phyloP scores from a whole-genome alignment of 2,888 invertebrate genomes.

The Epinotia demarniana region DNA sequence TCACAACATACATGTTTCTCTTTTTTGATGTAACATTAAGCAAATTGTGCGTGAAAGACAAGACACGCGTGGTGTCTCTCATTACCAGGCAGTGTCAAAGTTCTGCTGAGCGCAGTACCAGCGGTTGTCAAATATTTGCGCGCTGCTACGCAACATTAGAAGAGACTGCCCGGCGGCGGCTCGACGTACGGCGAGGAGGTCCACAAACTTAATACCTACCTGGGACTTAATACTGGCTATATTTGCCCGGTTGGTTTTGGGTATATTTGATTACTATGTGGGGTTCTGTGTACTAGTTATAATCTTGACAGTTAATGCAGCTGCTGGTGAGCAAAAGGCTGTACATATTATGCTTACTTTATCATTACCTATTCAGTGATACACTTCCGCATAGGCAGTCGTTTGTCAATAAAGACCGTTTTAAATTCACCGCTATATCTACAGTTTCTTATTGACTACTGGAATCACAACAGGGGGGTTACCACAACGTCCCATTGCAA shows the following conservation, averaged over 20 bases:
- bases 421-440: too few species aligned
- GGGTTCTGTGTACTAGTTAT: too few species aligned
- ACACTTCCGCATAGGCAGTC: too few species aligned
- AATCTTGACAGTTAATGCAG: too few species aligned
- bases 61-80: background rate
- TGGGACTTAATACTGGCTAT: background rate
- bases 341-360: too few species aligned
- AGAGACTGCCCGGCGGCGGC: conserved; percentile 47
- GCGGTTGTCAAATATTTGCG: conserved; percentile 66
- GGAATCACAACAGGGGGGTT: too few species aligned
- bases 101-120: conserved; percentile 44
- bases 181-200: conserved; percentile 35
- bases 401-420: too few species aligned
- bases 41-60: background rate
- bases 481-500: too few species aligned
- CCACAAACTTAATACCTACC: conserved; percentile 36
- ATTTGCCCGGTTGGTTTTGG: background rate
- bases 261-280: background rate
- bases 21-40: background rate
- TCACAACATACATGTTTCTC: background rate
- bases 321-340: too few species aligned
- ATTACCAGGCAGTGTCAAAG: conserved; percentile 17
- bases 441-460: too few species aligned
- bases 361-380: too few species aligned
- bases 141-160: conserved; percentile 55